Percentiles rank a stretch among this genome's conserved stretches.
phyloP scores from a whole-genome alignment of 92 coral and sea anemone genomes.

The Heteractis magnifica region DNA sequence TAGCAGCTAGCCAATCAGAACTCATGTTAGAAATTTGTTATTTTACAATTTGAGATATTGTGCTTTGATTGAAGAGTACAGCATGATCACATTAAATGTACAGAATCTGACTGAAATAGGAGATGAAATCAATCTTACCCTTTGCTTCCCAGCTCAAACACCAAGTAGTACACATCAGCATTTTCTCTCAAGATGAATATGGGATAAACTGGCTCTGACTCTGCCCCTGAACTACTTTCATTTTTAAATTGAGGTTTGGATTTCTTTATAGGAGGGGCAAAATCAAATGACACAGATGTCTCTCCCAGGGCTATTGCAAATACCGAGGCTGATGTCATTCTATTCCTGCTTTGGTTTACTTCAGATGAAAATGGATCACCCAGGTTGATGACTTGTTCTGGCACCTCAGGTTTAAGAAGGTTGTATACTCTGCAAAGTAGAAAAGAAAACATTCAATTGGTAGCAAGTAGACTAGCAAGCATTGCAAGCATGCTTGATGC shows the following conservation, averaged over 20 bases:
- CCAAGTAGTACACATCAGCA: slow-evolving; percentile 85
- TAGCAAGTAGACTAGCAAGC: no score
- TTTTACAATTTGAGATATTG: no score
- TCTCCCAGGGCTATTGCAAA: slow-evolving; percentile 98
- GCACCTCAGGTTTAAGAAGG: slow-evolving; percentile 69
- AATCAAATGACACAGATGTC: slow-evolving; percentile 83
- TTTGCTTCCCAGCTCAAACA: slow-evolving; percentile 50
- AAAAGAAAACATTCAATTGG: no score
- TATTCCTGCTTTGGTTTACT: slow-evolving; percentile 63
- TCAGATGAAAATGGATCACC: slow-evolving; percentile 76
- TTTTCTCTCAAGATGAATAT: slow-evolving; percentile 82
- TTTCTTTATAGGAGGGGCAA: slow-evolving; percentile 76
- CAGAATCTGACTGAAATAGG: not conserved
- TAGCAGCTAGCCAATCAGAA: no score
- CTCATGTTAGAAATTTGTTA: no score
- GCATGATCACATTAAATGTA: not conserved
- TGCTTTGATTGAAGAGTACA: not conserved
- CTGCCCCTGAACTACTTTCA: slow-evolving; percentile 32
- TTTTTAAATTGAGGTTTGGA: slow-evolving; percentile 9
- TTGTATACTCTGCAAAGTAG: slow-evolving; percentile 57
- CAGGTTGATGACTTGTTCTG: slow-evolving; percentile 72
- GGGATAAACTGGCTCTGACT: slow-evolving; percentile 57
- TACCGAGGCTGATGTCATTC: slow-evolving; percentile 71
- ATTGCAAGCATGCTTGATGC: no score
- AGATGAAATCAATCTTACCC: slow-evolving; percentile 44